A percentile compares a stretch with the other conserved stretches of the same genome.
phyloP scores from a whole-genome alignment of 1,140 invertebrate species.

The Anoplolepis gracilipes region DNA sequence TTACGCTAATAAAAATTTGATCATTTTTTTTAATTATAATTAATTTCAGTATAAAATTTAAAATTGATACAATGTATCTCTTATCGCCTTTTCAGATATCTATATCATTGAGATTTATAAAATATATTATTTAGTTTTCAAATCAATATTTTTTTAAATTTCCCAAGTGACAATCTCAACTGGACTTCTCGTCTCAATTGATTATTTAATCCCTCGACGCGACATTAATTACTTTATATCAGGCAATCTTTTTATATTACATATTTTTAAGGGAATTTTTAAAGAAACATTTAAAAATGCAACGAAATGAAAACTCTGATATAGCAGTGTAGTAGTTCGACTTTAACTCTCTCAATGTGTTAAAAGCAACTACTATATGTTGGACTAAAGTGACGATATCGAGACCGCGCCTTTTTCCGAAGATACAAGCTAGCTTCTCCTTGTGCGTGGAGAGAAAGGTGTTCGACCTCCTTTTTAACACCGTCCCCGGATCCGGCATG shows the following conservation, averaged over 20 bases:
- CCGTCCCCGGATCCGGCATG: constrained; percentile 56
- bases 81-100: not conserved
- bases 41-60: not conserved
- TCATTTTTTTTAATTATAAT: not conserved
- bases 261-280: not conserved
- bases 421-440: constrained; percentile 42
- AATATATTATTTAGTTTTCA: not conserved
- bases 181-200: not conserved
- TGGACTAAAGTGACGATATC: not conserved
- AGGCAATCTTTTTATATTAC: not conserved
- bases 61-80: not conserved
- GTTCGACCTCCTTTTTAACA: constrained; percentile 79
- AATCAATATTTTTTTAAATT: constrained; percentile 4
- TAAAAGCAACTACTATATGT: not conserved
- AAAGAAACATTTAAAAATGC: not conserved
- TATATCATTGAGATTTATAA: not conserved
- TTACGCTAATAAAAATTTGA: not conserved
- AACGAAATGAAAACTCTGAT: not conserved
- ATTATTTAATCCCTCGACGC: not conserved
- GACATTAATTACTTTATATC: not conserved
- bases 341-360: not conserved
- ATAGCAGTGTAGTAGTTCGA: not conserved
- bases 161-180: not conserved
- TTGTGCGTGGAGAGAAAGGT: constrained; percentile 78
- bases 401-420: constrained; percentile 43